Conservation (phyloP, 2,797 vertebrate genomes). For the Echeneis naucrates region DNA sequence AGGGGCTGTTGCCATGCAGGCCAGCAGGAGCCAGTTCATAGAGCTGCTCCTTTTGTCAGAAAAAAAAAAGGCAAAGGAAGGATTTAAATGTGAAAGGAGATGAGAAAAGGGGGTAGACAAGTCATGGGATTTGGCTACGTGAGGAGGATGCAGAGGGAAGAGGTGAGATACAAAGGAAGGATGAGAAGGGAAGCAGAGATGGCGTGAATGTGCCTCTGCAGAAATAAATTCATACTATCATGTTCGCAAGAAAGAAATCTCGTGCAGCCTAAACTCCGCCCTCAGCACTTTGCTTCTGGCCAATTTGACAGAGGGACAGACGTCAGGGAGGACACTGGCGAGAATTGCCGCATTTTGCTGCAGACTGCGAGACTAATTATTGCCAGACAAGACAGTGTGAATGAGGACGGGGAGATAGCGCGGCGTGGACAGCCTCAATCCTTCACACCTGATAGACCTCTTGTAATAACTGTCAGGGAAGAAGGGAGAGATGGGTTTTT, state of each 20-base stretch:
- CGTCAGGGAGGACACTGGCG: constrained; percentile 32
- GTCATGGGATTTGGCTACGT: constrained; percentile 60
- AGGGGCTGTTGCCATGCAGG: constrained; percentile 65
- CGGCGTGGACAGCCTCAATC: constrained; percentile 54
- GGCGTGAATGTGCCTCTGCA: constrained; percentile 46
- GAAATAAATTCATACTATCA: constrained; percentile 13
- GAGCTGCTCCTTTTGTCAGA: constrained; percentile 79
- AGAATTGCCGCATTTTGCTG: constrained; percentile 37
- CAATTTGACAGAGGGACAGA: constrained; percentile 30
- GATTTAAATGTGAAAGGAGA: constrained; percentile 84
- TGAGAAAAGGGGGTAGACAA: constrained; percentile 60
- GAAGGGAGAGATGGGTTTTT: constrained; percentile 32
- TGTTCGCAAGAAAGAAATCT: background rate
- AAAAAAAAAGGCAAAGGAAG: constrained; percentile 57
- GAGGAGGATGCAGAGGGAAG: constrained; percentile 61
- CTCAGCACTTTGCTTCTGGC: background rate
- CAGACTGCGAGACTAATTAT: constrained; percentile 48
- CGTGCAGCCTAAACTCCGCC: background rate
- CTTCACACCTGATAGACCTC: constrained; percentile 60
- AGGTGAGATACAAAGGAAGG: constrained; percentile 42
- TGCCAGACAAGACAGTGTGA: constrained; percentile 40
- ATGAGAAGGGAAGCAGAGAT: constrained; percentile 48
- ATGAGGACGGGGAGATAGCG: constrained; percentile 33
- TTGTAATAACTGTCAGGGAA: constrained; percentile 48
- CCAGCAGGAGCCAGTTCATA: constrained; percentile 65